A percentile compares a stretch with the other conserved stretches of the same genome.
These are phyloP conservation scores for Rhizomys pruinosus DNA, from an alignment of 2,113 vertebrate species.

Conservation along the genomic window DNA sequence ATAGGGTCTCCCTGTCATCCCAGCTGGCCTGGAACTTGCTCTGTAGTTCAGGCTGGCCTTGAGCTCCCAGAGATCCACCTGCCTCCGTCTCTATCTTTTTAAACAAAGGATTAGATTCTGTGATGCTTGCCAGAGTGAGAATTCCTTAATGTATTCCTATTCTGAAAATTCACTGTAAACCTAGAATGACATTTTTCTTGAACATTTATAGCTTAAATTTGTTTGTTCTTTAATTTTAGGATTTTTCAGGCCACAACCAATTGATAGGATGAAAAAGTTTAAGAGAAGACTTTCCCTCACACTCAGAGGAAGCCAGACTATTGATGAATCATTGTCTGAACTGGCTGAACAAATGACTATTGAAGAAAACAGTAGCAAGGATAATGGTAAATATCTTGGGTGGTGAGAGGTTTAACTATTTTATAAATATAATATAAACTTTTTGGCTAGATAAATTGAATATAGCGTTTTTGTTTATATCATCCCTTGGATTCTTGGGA, in stretches of 20 bases:
- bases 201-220: slow-evolving; percentile 61
- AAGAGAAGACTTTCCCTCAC: slow-evolving; percentile 98
- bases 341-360: slow-evolving; percentile 99
- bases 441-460: not conserved
- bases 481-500: slow-evolving; percentile 10
- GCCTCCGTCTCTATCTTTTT: too few relatives aligned
- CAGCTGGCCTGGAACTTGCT: too few relatives aligned
- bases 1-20: too few relatives aligned
- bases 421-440: not conserved
- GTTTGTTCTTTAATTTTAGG: slow-evolving; percentile 84
- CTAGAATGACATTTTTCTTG: not conserved
- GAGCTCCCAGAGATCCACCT: too few relatives aligned
- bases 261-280: slow-evolving; percentile 98
- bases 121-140: slow-evolving; percentile 1
- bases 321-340: slow-evolving; percentile 97
- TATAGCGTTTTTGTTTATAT: slow-evolving; percentile 5
- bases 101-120: slow-evolving; percentile 37
- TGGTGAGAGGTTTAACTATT: not conserved
- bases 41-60: too few relatives aligned
- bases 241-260: slow-evolving; percentile 86
- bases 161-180: slow-evolving; percentile 40
- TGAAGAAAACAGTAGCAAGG: slow-evolving; percentile 97
- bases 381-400: slow-evolving; percentile 91
- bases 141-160: slow-evolving; percentile 16
- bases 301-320: slow-evolving; percentile 96